Base-by-base conservation (phyloP, 2,797 vertebrate genomes). In the Ceryle rudis region DNA sequence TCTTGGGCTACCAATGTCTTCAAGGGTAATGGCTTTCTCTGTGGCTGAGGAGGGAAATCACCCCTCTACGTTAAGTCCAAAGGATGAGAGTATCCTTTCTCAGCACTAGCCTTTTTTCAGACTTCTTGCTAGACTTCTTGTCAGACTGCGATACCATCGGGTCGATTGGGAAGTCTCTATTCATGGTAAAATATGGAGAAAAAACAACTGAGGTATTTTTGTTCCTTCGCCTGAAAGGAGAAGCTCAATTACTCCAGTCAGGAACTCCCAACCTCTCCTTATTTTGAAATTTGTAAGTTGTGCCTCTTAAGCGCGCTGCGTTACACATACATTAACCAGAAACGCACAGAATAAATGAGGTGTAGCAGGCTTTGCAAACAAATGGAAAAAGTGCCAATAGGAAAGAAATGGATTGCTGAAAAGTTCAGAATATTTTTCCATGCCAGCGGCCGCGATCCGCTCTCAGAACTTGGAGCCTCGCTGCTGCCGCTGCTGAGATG, bases 311-410 rank as follows among this genome's bases (percentile, higher is more conserved):
- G 51, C 28, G 35, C 7, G 31, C 80, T 41, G 77, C 11, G 62
- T 67, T 58, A 46, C 42, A 62, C n/a, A 55, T 2, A n/a, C 65
- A 72, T 67, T 62, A 55, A 58, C 25, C 10, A 35, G 75, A 26
- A 81, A 74, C 74, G 51, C 71, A 74, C 33, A 54, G 41, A 73
- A 78, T 47, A 75, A 82, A 89, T 51, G 54, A 78, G 29, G 42
- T 89, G 72, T 25, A 75, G 64, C 77, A 79, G 67, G 62, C 37
- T 85, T 81, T 81, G 73, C 69, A 72, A 66, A 93, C 23, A 86
- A 58, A 83, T 11, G 51, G 49, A 60, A 42, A 35, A 78, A 51
- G 46, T 64, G 81, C 57, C 88, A 78, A 26, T 22, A 12, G 5
- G 73, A 81, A 52, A 65, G 31, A 86, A 89, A 84, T 25, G 81